Evolutionary conservation across 2,113 vertebrate genomes (phyloP).

Genomic region (Piliocolobus tephrosceles): DNA sequence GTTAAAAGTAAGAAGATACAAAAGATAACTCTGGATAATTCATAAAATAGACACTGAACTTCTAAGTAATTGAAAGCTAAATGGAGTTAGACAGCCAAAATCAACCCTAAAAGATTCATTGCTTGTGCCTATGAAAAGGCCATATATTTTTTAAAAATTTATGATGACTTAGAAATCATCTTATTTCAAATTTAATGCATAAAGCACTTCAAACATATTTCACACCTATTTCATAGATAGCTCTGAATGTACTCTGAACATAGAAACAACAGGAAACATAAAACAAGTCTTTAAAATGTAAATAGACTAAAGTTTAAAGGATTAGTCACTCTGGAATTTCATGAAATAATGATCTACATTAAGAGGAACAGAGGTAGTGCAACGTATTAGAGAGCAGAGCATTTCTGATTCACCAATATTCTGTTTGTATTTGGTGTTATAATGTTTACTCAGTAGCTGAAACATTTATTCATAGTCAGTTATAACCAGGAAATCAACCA

Average conservation of each 20-base stretch:
- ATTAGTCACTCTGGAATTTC: not conserved
- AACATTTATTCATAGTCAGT: conserved; percentile 64
- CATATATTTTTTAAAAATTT: not conserved
- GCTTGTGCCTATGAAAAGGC: not conserved
- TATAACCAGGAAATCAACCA: conserved; percentile 66
- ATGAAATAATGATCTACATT: not conserved
- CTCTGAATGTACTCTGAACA: not conserved
- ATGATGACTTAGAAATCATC: not conserved
- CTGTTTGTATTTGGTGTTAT: conserved; percentile 47
- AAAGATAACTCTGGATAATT: not conserved
- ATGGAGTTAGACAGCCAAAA: not conserved
- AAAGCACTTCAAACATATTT: not conserved
- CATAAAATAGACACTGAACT: not conserved
- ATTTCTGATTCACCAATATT: conserved; percentile 22
- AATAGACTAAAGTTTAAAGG: not conserved
- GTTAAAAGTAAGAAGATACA: not conserved
- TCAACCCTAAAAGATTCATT: not conserved
- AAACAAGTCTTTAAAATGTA: not conserved
- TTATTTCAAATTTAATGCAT: not conserved
- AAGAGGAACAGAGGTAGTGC: not conserved
- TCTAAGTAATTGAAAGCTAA: not conserved
- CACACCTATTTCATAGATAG: not conserved
- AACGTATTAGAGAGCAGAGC: not conserved
- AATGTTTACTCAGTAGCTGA: conserved; percentile 64
- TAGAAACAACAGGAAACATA: not conserved